phyloP scores from a whole-genome alignment of 2,113 vertebrate species.

The Paramormyrops kingsleyae region DNA sequence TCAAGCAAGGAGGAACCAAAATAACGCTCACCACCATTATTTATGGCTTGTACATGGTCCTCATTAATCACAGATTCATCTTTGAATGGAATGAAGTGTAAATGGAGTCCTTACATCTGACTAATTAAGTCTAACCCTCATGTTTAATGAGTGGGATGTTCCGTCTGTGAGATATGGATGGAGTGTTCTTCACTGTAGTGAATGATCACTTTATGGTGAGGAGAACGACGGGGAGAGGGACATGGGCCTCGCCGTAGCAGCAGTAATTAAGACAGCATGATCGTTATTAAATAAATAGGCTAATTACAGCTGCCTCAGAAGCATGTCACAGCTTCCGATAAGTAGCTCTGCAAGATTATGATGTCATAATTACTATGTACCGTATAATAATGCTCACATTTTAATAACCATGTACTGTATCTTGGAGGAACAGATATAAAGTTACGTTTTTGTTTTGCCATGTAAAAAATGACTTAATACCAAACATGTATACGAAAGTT shows the following conservation, averaged over 20 bases:
- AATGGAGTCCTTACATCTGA: neutral
- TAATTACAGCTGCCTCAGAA: neutral
- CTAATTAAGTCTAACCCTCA: neutral
- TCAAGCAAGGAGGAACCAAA: neutral
- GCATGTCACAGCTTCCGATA: neutral
- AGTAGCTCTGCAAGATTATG: neutral
- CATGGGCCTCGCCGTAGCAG: neutral
- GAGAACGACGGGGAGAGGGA: neutral
- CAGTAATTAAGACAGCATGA: neutral
- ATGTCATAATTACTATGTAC: neutral
- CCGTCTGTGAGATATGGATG: neutral
- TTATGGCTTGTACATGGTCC: neutral
- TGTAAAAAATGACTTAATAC: neutral
- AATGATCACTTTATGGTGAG: neutral
- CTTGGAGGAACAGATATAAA: neutral
- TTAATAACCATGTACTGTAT: neutral
- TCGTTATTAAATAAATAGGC: conserved; percentile 6
- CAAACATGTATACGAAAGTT: neutral
- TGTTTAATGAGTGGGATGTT: neutral
- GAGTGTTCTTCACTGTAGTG: neutral
- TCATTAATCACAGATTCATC: neutral
- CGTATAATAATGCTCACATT: neutral
- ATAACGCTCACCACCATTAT: neutral
- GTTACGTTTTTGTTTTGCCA: neutral
- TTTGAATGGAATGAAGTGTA: neutral